phyloP scores from a whole-genome alignment of 2,797 vertebrate genomes.

The Gymnocypris eckloni region DNA sequence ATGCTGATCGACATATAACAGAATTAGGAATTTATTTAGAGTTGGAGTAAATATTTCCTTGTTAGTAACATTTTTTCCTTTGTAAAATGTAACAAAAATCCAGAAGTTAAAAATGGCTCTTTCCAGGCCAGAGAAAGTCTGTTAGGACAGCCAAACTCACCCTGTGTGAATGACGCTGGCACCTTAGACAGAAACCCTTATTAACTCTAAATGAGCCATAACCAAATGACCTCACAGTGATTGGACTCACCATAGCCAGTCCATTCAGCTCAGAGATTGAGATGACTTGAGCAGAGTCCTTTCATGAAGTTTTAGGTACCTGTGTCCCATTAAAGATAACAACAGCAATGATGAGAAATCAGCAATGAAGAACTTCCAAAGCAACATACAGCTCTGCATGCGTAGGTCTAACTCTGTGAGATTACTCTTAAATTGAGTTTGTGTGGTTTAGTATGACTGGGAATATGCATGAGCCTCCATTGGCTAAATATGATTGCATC shows the following conservation, averaged over 20 bases:
- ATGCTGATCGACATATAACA: neutral
- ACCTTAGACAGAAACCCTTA: constrained; percentile 67
- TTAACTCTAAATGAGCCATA: constrained; percentile 69
- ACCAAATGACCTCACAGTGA: constrained; percentile 64
- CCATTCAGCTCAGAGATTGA: constrained; percentile 17
- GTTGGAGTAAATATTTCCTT: neutral
- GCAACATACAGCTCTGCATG: neutral
- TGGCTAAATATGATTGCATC: constrained; percentile 12
- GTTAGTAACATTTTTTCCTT: neutral
- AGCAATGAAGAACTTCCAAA: constrained; percentile 7
- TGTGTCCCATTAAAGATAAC: neutral
- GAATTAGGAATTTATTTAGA: neutral
- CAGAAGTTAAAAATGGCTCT: neutral
- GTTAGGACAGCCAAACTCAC: constrained; percentile 37
- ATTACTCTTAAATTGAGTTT: constrained; percentile 3
- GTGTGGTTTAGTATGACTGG: neutral
- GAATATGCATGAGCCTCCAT: neutral
- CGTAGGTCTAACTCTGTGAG: neutral
- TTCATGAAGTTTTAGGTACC: constrained; percentile 23
- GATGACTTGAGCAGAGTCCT: neutral
- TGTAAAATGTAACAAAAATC: neutral
- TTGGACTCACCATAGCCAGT: constrained; percentile 49
- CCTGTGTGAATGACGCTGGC: constrained; percentile 56
- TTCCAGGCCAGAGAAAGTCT: constrained; percentile 40
- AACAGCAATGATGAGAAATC: constrained; percentile 8